Percentiles rank a stretch among this genome's conserved stretches.
phyloP scores from a whole-genome alignment of 1,140 invertebrate genomes.

The Cepaea nemoralis region DNA sequence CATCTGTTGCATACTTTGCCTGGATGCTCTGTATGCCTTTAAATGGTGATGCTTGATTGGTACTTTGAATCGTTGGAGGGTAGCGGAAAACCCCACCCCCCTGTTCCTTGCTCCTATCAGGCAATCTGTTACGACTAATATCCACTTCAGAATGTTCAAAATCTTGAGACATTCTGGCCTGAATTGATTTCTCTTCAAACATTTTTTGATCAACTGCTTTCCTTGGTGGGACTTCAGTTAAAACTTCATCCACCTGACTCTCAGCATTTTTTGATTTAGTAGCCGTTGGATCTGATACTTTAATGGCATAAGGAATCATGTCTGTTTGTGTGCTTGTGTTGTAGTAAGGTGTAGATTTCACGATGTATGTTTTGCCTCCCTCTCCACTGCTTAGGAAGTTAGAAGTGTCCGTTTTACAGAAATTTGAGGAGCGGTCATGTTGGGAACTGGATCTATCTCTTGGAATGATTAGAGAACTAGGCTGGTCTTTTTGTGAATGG shows the following conservation, averaged over 20 bases:
- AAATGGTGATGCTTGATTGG: slow-evolving; percentile 21
- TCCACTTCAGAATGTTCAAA: slow-evolving; percentile 37
- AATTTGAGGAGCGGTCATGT: neutral
- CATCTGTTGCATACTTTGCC: slow-evolving; percentile 50
- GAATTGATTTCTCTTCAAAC: slow-evolving; percentile 50
- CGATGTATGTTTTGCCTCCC: slow-evolving; percentile 47
- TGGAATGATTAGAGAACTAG: neutral
- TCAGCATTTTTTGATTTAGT: slow-evolving; percentile 39
- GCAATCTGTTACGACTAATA: neutral
- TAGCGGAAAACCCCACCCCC: slow-evolving; percentile 20
- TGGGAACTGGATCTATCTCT: slow-evolving; percentile 25
- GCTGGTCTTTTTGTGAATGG: neutral
- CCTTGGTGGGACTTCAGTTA: slow-evolving; percentile 37
- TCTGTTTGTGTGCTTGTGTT: slow-evolving; percentile 69
- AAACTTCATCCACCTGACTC: slow-evolving; percentile 43
- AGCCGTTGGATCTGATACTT: slow-evolving; percentile 37
- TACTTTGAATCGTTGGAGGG: neutral
- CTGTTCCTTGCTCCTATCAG: neutral
- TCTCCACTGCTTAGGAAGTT: neutral
- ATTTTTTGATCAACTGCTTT: slow-evolving; percentile 36
- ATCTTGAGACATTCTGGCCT: slow-evolving; percentile 47
- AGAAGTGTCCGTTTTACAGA: neutral
- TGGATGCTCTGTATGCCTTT: slow-evolving; percentile 47
- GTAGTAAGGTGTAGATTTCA: slow-evolving; percentile 63
- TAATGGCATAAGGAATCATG: slow-evolving; percentile 47